Evolutionary conservation across 1,140 invertebrate genomes (phyloP).

Genomic region (Tigriopus japonicus): DNA sequence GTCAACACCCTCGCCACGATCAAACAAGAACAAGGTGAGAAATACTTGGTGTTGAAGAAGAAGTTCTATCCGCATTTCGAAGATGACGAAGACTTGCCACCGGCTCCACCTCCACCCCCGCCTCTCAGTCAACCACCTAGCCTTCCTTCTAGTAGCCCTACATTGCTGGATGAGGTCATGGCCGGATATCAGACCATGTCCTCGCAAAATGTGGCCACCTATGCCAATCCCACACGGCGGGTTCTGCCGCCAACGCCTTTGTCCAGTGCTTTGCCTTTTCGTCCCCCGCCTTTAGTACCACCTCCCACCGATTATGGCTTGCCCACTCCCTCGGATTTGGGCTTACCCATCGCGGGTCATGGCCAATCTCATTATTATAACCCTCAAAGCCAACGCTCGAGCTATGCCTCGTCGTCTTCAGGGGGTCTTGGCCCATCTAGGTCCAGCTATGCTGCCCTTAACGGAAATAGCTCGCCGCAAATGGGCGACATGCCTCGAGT

Average conservation of each 20-base stretch:
- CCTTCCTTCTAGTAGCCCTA: background rate
- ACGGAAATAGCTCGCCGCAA: no score
- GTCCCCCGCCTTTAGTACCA: background rate
- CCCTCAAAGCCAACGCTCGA: background rate
- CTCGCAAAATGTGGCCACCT: background rate
- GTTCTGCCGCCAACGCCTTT: background rate
- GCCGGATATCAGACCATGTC: background rate
- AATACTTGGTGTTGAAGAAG: slow-evolving; percentile 59
- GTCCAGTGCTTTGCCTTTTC: slow-evolving; percentile 17
- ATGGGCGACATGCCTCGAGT: no score
- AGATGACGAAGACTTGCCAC: background rate
- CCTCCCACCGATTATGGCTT: background rate
- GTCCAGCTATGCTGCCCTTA: no score
- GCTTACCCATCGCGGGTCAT: background rate
- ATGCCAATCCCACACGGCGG: background rate
- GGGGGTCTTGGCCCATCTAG: no score
- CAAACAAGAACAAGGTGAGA: slow-evolving; percentile 45
- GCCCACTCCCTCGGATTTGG: background rate
- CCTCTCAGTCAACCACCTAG: slow-evolving; percentile 10
- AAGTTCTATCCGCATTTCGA: slow-evolving; percentile 29
- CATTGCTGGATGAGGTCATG: slow-evolving; percentile 12
- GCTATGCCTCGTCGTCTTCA: background rate
- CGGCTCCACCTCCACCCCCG: background rate
- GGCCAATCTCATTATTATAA: no score
- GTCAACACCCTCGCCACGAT: slow-evolving; percentile 71